phyloP scores from a whole-genome alignment of 2,797 vertebrate species.

The Sardinella longiceps region DNA sequence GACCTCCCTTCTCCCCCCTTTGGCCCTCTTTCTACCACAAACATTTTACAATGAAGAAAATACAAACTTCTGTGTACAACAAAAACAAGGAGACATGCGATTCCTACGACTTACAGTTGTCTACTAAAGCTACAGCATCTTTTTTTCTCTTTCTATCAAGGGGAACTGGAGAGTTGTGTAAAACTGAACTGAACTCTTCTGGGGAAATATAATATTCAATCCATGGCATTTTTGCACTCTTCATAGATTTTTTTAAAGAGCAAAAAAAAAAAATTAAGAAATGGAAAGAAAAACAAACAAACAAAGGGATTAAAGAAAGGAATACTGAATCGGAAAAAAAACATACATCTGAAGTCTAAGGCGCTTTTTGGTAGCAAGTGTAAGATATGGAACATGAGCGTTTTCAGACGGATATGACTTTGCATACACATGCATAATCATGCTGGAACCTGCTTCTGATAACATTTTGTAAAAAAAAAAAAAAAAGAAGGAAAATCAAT shows the following conservation, averaged over 20 bases:
- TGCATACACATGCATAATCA: conserved; percentile 64
- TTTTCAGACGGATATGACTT: conserved; percentile 58
- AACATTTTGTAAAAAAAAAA: conserved; percentile 66
- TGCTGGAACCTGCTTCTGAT: conserved; percentile 65
- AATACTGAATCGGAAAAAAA: conserved; percentile 32
- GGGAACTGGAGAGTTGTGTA: conserved; percentile 68
- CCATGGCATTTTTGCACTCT: conserved; percentile 86
- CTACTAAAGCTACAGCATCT: conserved; percentile 55
- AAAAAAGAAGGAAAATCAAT: conserved; percentile 65
- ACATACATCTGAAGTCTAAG: conserved; percentile 45
- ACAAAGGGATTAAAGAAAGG: conserved; percentile 40
- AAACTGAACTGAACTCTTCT: conserved; percentile 78
- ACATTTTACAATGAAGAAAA: conserved; percentile 75
- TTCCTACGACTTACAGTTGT: conserved; percentile 50
- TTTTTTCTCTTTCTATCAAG: conserved; percentile 49
- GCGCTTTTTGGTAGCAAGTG: conserved; percentile 43
- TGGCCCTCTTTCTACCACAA: conserved; percentile 84
- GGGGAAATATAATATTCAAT: conserved; percentile 80
- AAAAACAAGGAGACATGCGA: conserved; percentile 56
- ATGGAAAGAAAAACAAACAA: conserved; percentile 40
- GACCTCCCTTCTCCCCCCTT: conserved; percentile 70
- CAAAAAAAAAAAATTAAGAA: conserved; percentile 56
- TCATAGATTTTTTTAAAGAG: conserved; percentile 76
- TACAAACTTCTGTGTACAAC: conserved; percentile 49
- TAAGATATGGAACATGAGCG: conserved; percentile 58